Base-by-base conservation (phyloP, 2,888 invertebrate genomes). In the Limnephilus lunatus region DNA sequence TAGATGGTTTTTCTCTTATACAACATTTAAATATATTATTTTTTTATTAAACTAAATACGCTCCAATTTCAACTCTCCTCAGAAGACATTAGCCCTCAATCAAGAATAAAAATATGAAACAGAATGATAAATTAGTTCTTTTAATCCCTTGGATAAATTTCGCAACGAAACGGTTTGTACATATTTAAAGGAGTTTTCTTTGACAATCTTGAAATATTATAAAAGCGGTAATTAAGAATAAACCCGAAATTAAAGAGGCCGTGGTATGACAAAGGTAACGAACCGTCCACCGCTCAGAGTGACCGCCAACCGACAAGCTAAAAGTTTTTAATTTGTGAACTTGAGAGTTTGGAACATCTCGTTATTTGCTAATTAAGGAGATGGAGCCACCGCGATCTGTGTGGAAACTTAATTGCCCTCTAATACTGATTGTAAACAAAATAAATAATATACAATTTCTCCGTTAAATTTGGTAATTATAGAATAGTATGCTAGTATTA, bases 291-390 rank as follows among this genome's bases (percentile, higher is more conserved):
- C 82, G 32, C 82, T 32, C 82, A 14, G 15, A 32, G 82, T 82
- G 82, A 82, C 82, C 82, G 32, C 82, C 68, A 32, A 32, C 82
- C 7, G 32, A 82, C 31, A 82, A 82, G 82, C 31, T 7, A 31
- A 82, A 68, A 82, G 68, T 32, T 82, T 82, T 82, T 32, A 32
- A 82, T 82, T 82, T 31, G 32, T 82, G 82, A 82, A 82, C 82
- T 82, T 25, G 31, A 4, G 15, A 81, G 81, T 81, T 82, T 82
- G 32, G 32, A 15, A 32, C 82, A 7, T 82, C 82, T 32, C 2
- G 82, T 82, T 82, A 82, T 82, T 82, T 82, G 82, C 31, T 82
- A 82, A 82, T 82, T 82, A 82, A 31, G 32, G 32, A 14, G 31
- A 32, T 82, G 82, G 82, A 82, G 12, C 32, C n/a, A 68, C 68